Evolutionary conservation across 2,797 vertebrate species (phyloP), one percentile per base, ranked within the genome.

Genomic region (Sylvilagus floridanus): DNA sequence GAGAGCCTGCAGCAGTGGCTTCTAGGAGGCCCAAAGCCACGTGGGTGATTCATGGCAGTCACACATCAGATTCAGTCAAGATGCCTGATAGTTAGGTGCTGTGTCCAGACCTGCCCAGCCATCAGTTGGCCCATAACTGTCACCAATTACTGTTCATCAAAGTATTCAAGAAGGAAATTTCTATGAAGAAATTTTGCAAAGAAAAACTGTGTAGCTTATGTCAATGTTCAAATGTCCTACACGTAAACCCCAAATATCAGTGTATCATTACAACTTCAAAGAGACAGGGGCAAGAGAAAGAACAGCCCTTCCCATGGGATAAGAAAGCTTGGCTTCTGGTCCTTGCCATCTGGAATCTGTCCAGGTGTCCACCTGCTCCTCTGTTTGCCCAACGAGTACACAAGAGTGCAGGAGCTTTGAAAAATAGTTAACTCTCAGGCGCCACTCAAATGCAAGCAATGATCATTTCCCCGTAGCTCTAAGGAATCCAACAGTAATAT

Each of bases 341-440:
- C 32, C 21, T 30, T n/a, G 28, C 8, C 16, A 54, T 65, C 69
- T 63, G 30, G 22, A 62, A 62, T 85, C 54, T 63, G 24, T 72
- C 37, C 62, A 54, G 10, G 11, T 75, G 2, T 62, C 26, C 37
- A 24, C 35, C 19, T 84, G 14, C n/a, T 68, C 52, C 52, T 19
- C 19, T 47, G 1, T 76, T 81, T 73, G 32, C 10, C 19, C 42
- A 4, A 35, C 8, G n/a, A 16, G 76, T 37, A 37, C 12, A 32
- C 0, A 7, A 71, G 2, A 50, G 4, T 0, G 8, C 21, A 0
- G 35, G 35, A 86, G 14, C 2, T 50, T 88, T 85, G 14, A 12
- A 77, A 30, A 89, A 35, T 37, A 84, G 93, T 54, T 54, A 75
- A 69, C 83, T 92, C 47, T 93, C 72, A 42, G 32, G 26, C n/a